Conservation (phyloP, 2,797 vertebrate genomes). For the Ctenopoma multispine region DNA sequence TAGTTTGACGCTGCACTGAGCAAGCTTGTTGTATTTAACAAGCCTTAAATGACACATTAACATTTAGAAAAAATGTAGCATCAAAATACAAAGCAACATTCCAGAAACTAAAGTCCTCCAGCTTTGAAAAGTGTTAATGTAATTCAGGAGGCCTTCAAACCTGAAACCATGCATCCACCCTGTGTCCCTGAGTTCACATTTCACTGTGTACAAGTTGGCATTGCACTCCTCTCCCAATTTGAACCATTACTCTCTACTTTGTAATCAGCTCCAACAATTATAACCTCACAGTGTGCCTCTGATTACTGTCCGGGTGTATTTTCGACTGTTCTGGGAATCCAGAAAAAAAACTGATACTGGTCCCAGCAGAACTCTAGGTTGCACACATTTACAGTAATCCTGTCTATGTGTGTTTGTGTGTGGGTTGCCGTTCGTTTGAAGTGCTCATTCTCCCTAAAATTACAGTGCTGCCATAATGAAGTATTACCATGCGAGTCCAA, state of each 20-base stretch:
- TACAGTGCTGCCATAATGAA: constrained; percentile 85
- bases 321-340: constrained; percentile 76
- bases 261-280: constrained; percentile 94
- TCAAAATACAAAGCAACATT: constrained; percentile 5
- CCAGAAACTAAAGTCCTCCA: neutral
- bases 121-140: constrained; percentile 1
- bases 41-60: neutral
- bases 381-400: constrained; percentile 79
- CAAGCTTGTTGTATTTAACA: constrained; percentile 1
- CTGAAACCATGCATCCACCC: constrained; percentile 36
- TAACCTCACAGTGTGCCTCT: constrained; percentile 81
- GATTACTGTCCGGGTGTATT: constrained; percentile 86
- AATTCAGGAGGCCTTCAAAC: constrained; percentile 18
- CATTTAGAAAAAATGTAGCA: constrained; percentile 14
- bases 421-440: constrained; percentile 82
- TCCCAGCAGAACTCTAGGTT: constrained; percentile 78
- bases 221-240: constrained; percentile 61
- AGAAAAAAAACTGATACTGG: constrained; percentile 68
- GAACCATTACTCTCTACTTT: constrained; percentile 80
- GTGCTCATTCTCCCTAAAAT: constrained; percentile 82
- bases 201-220: constrained; percentile 54
- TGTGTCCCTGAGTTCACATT: constrained; percentile 58
- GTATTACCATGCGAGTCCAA: constrained; percentile 82
- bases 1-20: constrained; percentile 3
- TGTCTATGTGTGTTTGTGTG: constrained; percentile 76